Evolutionary conservation across 1,140 invertebrate species (phyloP).

Genomic region (Lanistes nyassanus): DNA sequence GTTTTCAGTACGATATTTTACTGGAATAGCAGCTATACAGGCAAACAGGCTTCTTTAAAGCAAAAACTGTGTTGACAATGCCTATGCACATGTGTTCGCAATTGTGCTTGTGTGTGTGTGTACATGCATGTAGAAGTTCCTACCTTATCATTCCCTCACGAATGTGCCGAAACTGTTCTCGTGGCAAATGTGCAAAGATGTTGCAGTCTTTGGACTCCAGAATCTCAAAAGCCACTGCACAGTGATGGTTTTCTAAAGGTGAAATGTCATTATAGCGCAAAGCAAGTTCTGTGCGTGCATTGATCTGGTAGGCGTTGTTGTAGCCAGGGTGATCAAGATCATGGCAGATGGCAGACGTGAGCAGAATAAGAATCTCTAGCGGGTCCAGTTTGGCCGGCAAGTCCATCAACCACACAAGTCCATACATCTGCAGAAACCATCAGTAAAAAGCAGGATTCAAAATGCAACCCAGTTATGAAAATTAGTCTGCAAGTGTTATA

Average conservation of each 20-base stretch:
- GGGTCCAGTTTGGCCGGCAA: conserved; percentile 78
- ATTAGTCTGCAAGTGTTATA: too few species aligned
- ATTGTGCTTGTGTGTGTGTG: too few species aligned
- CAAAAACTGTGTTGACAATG: too few species aligned
- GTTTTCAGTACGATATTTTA: too few species aligned
- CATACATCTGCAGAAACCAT: conserved; percentile 78
- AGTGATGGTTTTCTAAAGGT: conserved; percentile 88
- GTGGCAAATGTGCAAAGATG: conserved; percentile 78
- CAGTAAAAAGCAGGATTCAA: background rate
- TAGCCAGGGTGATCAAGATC: conserved; percentile 68
- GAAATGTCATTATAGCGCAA: conserved; percentile 88
- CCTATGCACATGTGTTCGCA: too few species aligned
- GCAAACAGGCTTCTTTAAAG: too few species aligned
- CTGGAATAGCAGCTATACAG: too few species aligned
- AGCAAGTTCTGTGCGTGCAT: conserved; percentile 85
- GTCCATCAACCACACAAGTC: conserved; percentile 80
- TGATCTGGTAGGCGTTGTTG: conserved; percentile 77
- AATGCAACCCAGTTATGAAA: too few species aligned
- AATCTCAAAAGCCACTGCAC: conserved; percentile 83
- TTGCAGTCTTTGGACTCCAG: conserved; percentile 80
- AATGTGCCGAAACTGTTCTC: conserved; percentile 73
- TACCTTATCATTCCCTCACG: conserved; percentile 82
- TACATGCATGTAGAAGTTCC: too few species aligned
- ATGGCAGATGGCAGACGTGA: conserved; percentile 85
- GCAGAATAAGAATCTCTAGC: conserved; percentile 80